phyloP scores from a whole-genome alignment of 2,113 vertebrate genomes.

The Oostethus manadensis region DNA sequence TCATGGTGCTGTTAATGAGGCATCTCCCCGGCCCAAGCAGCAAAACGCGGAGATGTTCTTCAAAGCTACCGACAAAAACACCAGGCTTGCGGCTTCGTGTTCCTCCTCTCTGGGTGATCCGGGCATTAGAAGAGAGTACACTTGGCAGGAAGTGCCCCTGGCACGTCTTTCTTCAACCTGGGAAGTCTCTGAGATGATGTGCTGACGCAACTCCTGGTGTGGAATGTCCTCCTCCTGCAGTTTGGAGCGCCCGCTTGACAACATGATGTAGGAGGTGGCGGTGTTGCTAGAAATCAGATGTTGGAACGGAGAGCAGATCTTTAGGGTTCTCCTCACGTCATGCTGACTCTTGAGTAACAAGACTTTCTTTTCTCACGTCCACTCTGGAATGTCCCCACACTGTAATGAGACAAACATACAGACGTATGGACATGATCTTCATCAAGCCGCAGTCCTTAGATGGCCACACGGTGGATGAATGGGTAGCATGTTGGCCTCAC shows the following conservation, averaged over 20 bases:
- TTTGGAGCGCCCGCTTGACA: slow-evolving; percentile 36
- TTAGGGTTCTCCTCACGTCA: not conserved
- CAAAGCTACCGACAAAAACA: too few relatives aligned
- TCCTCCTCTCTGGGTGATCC: slow-evolving; percentile 29
- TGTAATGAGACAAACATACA: too few relatives aligned
- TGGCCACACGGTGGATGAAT: too few relatives aligned
- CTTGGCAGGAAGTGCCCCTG: slow-evolving; percentile 7
- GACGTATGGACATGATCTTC: too few relatives aligned
- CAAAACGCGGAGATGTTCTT: too few relatives aligned
- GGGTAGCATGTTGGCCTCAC: too few relatives aligned
- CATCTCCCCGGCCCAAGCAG: too few relatives aligned
- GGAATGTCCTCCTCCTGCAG: slow-evolving; percentile 29
- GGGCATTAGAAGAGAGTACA: slow-evolving; percentile 10
- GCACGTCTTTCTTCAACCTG: slow-evolving; percentile 20
- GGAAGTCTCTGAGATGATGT: slow-evolving; percentile 31
- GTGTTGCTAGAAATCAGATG: slow-evolving; percentile 27
- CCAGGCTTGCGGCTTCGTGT: not conserved
- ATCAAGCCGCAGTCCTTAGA: too few relatives aligned
- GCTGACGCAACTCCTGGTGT: slow-evolving; percentile 18
- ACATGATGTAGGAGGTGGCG: slow-evolving; percentile 23
- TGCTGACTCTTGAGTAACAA: too few relatives aligned
- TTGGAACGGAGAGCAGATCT: slow-evolving; percentile 14
- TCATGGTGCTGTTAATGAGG: too few relatives aligned
- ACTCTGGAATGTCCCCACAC: too few relatives aligned
- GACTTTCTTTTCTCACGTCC: too few relatives aligned